Conservation (phyloP, 2,888 invertebrate genomes). For the Apomyelois bistriatella region DNA sequence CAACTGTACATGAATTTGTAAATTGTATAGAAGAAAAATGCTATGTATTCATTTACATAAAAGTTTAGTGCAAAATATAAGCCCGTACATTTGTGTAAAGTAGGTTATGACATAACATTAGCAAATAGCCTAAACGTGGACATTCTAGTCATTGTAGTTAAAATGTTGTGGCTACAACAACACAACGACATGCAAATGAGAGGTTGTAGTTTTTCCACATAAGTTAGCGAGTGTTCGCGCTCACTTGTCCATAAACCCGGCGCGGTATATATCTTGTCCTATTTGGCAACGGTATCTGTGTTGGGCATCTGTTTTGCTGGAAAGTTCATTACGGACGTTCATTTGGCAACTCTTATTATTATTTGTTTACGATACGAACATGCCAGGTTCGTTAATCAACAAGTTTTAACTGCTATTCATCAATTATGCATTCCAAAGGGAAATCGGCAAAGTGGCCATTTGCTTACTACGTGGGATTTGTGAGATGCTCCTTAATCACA, state of each 20-base stretch:
- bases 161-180: not conserved
- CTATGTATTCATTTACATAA: too few species aligned
- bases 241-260: not conserved
- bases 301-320: not conserved
- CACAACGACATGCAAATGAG: not conserved
- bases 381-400: not conserved
- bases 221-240: not conserved
- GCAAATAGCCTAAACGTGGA: not conserved
- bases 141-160: not conserved
- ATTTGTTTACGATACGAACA: not conserved
- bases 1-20: too few species aligned
- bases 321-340: not conserved
- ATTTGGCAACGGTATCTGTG: not conserved
- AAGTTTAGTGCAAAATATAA: too few species aligned
- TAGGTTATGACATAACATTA: not conserved
- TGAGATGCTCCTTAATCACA: too few species aligned
- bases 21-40: too few species aligned
- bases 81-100: too few species aligned
- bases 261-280: not conserved
- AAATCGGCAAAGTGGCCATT: too few species aligned
- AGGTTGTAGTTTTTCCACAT: not conserved
- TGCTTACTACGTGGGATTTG: too few species aligned
- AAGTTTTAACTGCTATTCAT: not conserved
- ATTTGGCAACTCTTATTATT: not conserved
- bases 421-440: too few species aligned